These are phyloP conservation scores for Bruchidius siliquastri DNA, from an alignment of 2,888 invertebrate genomes.

Conservation along the genomic window DNA sequence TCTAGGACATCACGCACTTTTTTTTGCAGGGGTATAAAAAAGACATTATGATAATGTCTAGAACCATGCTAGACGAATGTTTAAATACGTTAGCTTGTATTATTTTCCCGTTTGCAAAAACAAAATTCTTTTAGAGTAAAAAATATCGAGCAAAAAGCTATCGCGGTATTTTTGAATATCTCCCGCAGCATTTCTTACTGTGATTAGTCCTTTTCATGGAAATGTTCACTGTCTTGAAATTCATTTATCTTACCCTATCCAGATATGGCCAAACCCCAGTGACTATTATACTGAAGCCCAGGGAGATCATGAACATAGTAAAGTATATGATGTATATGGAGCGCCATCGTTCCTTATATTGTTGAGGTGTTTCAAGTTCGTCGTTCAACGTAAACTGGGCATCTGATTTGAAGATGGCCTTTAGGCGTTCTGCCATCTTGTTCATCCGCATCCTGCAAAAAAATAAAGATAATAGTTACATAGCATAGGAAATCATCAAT, in stretches of 20 bases:
- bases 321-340: slow-evolving; percentile 80
- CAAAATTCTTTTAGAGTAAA: no score
- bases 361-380: slow-evolving; percentile 61
- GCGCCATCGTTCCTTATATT: slow-evolving; percentile 68
- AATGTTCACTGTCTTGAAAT: no score
- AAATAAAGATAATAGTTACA: background rate
- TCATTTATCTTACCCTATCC: slow-evolving; percentile 71
- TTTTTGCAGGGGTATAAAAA: no score
- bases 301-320: slow-evolving; percentile 84
- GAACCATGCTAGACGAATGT: no score
- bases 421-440: slow-evolving; percentile 23
- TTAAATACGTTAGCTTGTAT: no score
- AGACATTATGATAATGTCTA: no score
- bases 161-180: no score
- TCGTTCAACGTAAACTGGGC: slow-evolving; percentile 23
- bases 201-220: no score
- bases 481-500: background rate
- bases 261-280: slow-evolving; percentile 88
- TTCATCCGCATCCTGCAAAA: slow-evolving; percentile 24
- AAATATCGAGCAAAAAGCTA: no score
- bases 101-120: no score
- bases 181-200: no score
- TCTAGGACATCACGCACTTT: no score
- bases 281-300: slow-evolving; percentile 82
- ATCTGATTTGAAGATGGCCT: slow-evolving; percentile 24